Evolutionary conservation across 2,797 vertebrate genomes (phyloP), one percentile per base, ranked within the genome.

Genomic region (Coilia nasus): DNA sequence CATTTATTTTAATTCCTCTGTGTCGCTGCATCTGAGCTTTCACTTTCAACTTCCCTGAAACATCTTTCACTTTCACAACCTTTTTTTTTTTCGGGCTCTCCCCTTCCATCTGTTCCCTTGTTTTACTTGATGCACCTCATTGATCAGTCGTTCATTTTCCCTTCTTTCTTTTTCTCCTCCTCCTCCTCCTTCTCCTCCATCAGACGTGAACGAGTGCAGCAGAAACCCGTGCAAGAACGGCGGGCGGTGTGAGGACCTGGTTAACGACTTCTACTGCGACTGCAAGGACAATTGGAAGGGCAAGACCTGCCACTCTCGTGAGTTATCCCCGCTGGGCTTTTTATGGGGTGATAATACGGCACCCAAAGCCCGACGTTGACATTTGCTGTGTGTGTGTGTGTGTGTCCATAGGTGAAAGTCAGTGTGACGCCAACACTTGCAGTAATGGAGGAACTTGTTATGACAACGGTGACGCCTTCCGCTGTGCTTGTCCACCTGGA

Each of bases 291-390:
- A 92, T 89, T 99, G 98, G 98, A 99, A 99, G 95, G 98, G 98
- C 91, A 99, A 99, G 95, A 99, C 98, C 84, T 99, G 98, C 90
- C 98, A 99, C 91, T 99, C 98, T 10, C 97, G 98, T 97, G 94
- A 97, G 98, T 96, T 62, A 0, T 19, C 10, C 50, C 28, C 12
- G 0, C 17, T 60, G 21, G 25, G 81, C 23, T 23, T 25, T 28
- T 44, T 62, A 46, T 4, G 82, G n/a, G 28, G 67, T 75, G 67
- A 35, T 31, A 75, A 35, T 75, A 19, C 67, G 35, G 5, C 3
- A 19, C 3, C 28, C 28, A 60, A 25, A 31, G 57, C 25, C 35
- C 15, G 10, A 75, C 44, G 67, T 4, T 3, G 0, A 10, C 81
- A 6, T 54, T 19, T 82, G 15, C 81, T 0, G 47, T 81, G 54